Percentiles rank a stretch among this genome's conserved stretches.
These are phyloP conservation scores for Romanogobio albipinnatus DNA, from an alignment of 2,113 vertebrate species.

Conservation along the genomic window DNA sequence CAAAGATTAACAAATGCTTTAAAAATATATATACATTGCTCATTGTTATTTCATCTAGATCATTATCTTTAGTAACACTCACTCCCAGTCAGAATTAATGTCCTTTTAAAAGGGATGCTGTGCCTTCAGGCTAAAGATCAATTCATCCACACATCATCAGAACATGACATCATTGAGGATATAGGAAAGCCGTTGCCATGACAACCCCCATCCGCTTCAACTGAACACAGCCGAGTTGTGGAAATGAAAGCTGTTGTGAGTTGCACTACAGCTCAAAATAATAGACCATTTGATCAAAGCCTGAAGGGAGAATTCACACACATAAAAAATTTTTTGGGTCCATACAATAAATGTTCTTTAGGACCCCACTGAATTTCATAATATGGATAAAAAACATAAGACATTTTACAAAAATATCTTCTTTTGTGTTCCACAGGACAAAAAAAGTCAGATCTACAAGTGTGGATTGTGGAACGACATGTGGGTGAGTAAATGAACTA, in stretches of 20 bases:
- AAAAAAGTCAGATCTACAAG: too few relatives aligned
- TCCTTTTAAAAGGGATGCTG: too few relatives aligned
- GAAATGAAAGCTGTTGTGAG: background rate
- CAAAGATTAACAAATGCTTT: too few relatives aligned
- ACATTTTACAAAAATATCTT: too few relatives aligned
- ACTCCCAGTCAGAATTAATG: background rate
- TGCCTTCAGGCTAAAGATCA: slow-evolving; percentile 10
- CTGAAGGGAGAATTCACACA: background rate
- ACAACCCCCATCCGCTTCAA: slow-evolving; percentile 3
- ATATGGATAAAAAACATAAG: too few relatives aligned
- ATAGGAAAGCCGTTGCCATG: slow-evolving; percentile 23
- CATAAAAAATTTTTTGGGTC: background rate
- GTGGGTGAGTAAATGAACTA: too few relatives aligned
- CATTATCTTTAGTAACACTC: background rate
- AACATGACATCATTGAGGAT: slow-evolving; percentile 30
- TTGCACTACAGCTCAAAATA: background rate
- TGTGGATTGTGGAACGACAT: too few relatives aligned
- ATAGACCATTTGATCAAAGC: background rate
- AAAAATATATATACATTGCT: too few relatives aligned
- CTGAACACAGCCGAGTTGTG: background rate
- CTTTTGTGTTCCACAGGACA: too few relatives aligned
- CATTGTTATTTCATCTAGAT: background rate
- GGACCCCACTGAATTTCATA: too few relatives aligned
- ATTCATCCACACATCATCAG: background rate
- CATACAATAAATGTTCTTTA: background rate